Conservation (phyloP, 2,888 invertebrate genomes). For the Clistopyga incitator region DNA sequence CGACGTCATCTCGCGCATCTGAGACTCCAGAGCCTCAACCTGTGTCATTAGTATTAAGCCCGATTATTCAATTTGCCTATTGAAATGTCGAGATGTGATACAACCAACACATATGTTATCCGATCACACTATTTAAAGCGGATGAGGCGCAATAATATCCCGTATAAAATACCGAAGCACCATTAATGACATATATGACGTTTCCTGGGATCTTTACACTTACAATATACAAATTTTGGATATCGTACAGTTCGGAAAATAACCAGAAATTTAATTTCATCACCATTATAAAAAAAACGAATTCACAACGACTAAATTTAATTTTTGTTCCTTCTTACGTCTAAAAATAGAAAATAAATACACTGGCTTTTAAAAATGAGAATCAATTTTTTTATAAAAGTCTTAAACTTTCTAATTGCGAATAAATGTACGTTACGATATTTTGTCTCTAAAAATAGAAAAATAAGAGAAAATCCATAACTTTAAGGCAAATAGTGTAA, state of each 20-base stretch:
- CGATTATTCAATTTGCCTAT: conserved; percentile 64
- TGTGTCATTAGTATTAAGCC: conserved; percentile 77
- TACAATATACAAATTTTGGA: not conserved
- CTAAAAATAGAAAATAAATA: not conserved
- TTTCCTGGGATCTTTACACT: not conserved
- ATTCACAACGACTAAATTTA: not conserved
- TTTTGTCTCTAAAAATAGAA: not conserved
- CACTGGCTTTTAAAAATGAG: too few species aligned
- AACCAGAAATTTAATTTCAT: not conserved
- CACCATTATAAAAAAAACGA: too few species aligned
- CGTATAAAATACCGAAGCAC: conserved; percentile 11
- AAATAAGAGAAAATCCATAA: not conserved
- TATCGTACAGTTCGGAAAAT: not conserved
- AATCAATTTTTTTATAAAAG: too few species aligned
- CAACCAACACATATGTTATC: conserved; percentile 11
- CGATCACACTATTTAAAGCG: conserved; percentile 27
- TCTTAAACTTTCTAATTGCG: too few species aligned
- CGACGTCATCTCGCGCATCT: conserved; percentile 89
- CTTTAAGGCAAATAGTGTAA: too few species aligned
- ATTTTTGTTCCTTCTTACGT: not conserved
- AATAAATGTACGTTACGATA: too few species aligned
- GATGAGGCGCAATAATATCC: conserved; percentile 32
- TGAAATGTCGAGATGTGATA: conserved; percentile 22
- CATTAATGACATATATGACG: not conserved
- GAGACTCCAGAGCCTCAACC: conserved; percentile 92